Evolutionary conservation across 2,888 invertebrate genomes (phyloP).

Genomic region (Phyllotreta cruciferae): DNA sequence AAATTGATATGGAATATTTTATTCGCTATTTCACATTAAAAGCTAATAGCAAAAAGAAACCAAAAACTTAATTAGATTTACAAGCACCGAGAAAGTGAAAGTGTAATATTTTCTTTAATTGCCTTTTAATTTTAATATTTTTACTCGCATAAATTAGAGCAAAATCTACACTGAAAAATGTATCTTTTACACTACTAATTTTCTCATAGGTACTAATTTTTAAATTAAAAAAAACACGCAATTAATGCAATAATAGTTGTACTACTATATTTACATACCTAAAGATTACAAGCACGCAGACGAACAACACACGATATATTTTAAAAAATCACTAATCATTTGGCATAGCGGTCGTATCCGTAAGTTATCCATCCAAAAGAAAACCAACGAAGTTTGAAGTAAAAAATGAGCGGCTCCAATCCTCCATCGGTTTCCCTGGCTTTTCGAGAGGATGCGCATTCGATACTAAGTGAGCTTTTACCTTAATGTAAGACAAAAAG

Average conservation of each 20-base stretch:
- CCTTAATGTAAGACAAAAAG: slow-evolving; percentile 41
- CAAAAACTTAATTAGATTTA: too few relatives aligned
- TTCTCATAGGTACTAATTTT: slow-evolving; percentile 2
- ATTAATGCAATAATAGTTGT: slow-evolving; percentile 34
- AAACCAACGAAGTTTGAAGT: slow-evolving; percentile 31
- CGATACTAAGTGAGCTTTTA: slow-evolving; percentile 36
- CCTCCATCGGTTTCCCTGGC: slow-evolving; percentile 19
- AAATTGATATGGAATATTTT: too few relatives aligned
- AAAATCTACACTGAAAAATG: too few relatives aligned
- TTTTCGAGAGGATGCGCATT: slow-evolving; percentile 27
- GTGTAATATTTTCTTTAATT: too few relatives aligned
- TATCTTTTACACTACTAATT: too few relatives aligned
- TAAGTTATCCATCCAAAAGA: slow-evolving; percentile 34
- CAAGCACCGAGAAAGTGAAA: too few relatives aligned
- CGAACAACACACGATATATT: slow-evolving; percentile 30
- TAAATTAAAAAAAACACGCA: slow-evolving; percentile 13
- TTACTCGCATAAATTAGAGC: too few relatives aligned
- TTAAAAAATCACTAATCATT: slow-evolving; percentile 39
- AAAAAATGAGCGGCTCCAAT: slow-evolving; percentile 34
- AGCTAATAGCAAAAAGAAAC: too few relatives aligned
- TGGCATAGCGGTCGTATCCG: slow-evolving; percentile 49
- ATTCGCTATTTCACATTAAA: too few relatives aligned
- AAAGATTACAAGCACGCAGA: slow-evolving; percentile 35
- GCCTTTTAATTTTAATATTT: too few relatives aligned
- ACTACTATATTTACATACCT: slow-evolving; percentile 40